Percentiles rank a stretch among this genome's conserved stretches.
Evolutionary conservation across 2,797 vertebrate genomes (phyloP).

Genomic region (Allochrocebus solatus): DNA sequence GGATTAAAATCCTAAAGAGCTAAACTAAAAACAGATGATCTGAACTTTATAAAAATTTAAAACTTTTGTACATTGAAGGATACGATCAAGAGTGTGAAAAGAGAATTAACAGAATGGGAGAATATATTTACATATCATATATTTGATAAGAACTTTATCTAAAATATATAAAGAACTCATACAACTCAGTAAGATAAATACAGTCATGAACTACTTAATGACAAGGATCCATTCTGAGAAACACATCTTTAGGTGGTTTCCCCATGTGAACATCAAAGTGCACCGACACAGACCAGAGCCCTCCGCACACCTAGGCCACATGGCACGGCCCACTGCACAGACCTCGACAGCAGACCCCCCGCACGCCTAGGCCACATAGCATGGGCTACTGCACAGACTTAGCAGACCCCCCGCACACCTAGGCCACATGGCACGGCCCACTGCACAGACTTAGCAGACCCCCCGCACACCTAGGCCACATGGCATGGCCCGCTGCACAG

Average conservation of each 20-base stretch:
- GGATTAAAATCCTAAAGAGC: background rate
- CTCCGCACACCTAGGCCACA: background rate
- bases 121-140: fast-evolving
- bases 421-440: fast-evolving
- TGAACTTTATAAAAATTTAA: background rate
- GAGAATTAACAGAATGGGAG: background rate
- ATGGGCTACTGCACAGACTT: fast-evolving
- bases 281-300: background rate
- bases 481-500: too few relatives aligned
- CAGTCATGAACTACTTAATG: background rate
- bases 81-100: background rate
- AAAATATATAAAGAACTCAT: background rate
- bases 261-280: background rate
- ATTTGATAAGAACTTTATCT: background rate
- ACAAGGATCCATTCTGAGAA: background rate
- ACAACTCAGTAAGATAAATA: background rate
- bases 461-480: too few relatives aligned
- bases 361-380: too few relatives aligned
- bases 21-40: background rate
- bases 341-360: too few relatives aligned
- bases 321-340: fast-evolving
- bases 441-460: background rate
- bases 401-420: too few relatives aligned
- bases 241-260: background rate
- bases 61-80: background rate